Evolutionary conservation across 2,113 vertebrate genomes (phyloP).

Genomic region (Barnardius zonarius): DNA sequence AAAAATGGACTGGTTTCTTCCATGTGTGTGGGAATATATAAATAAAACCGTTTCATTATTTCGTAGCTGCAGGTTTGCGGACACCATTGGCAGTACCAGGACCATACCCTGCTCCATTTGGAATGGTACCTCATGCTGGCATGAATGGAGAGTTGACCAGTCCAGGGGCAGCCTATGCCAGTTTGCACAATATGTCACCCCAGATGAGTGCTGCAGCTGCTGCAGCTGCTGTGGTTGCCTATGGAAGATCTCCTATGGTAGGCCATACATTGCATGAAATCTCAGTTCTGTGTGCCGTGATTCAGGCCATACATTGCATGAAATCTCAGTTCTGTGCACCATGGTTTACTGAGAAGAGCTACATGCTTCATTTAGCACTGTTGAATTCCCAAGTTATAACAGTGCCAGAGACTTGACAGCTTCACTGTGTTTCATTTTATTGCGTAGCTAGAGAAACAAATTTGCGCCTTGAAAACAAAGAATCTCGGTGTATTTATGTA

Average conservation of each 20-base stretch:
- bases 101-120: constrained; percentile 87
- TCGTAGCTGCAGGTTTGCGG: constrained; percentile 85
- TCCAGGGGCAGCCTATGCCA: constrained; percentile 88
- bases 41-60: neutral
- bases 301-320: constrained; percentile 32
- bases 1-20: neutral
- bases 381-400: neutral
- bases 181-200: constrained; percentile 94
- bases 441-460: neutral
- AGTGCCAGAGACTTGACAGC: neutral
- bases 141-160: constrained; percentile 91
- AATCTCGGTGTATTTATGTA: neutral
- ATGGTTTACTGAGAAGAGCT: neutral
- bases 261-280: neutral
- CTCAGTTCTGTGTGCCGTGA: neutral
- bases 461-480: neutral
- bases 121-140: constrained; percentile 89
- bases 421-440: neutral
- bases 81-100: constrained; percentile 90
- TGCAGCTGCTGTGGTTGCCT: constrained; percentile 87
- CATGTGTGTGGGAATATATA: neutral
- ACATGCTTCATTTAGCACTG: constrained; percentile 8
- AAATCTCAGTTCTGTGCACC: neutral
- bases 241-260: constrained; percentile 94
- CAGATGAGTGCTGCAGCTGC: constrained; percentile 92